Conservation (phyloP, 2,113 vertebrate species). For the Penelope pileata region DNA sequence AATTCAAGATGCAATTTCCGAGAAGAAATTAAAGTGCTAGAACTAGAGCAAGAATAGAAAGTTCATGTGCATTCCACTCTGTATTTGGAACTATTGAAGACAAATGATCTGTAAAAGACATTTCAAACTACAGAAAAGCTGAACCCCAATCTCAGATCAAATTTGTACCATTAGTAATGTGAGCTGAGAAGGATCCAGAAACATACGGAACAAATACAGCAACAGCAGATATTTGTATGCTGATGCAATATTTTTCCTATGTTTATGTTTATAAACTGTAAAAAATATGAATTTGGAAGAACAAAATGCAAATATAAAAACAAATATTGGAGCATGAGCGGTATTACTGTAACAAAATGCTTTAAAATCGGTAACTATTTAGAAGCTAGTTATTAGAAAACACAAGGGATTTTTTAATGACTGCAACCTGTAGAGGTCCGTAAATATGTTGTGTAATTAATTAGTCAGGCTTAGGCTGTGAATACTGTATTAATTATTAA, state of each 20-base stretch:
- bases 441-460: neutral
- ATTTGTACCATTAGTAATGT: neutral
- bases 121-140: conserved; percentile 47
- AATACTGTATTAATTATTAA: neutral
- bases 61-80: neutral
- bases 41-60: conserved; percentile 27
- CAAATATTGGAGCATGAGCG: neutral
- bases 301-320: neutral
- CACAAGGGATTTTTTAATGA: neutral
- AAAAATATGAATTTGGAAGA: conserved; percentile 37
- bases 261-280: conserved; percentile 28
- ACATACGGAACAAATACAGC: conserved; percentile 36
- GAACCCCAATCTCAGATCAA: conserved; percentile 20
- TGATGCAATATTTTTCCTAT: conserved; percentile 23
- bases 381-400: neutral
- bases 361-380: neutral
- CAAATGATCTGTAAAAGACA: conserved; percentile 52
- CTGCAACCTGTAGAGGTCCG: neutral
- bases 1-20: neutral
- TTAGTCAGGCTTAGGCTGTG: neutral
- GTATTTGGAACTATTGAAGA: conserved; percentile 26
- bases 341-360: neutral
- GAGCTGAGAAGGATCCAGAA: conserved; percentile 37
- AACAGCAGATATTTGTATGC: conserved; percentile 32
- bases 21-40: conserved; percentile 15